These are phyloP conservation scores for Drosophila macrothrix DNA, from an alignment of 2,888 invertebrate species.

Conservation along the genomic window DNA sequence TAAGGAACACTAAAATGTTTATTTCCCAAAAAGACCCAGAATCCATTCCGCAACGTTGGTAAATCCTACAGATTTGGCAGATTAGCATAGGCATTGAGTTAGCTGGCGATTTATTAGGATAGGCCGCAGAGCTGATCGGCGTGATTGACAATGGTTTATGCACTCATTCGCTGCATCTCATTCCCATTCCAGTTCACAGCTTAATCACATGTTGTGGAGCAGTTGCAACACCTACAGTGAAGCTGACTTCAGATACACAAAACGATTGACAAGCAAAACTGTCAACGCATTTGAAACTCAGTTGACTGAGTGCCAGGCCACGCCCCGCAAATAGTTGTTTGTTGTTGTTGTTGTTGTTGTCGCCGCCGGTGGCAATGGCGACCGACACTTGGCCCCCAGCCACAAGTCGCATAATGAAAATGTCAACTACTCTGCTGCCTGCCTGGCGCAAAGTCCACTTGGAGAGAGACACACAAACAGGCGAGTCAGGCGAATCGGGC, in stretches of 20 bases:
- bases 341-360: conserved; percentile 33
- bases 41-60: background rate
- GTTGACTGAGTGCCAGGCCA: conserved; percentile 63
- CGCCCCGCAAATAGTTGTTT: conserved; percentile 37
- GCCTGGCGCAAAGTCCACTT: conserved; percentile 59
- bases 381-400: conserved; percentile 63
- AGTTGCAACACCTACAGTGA: conserved; percentile 58
- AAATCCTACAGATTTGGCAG: background rate
- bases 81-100: background rate
- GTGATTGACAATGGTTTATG: conserved; percentile 41
- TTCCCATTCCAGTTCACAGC: conserved; percentile 55
- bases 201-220: conserved; percentile 57
- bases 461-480: conserved; percentile 11
- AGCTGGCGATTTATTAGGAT: conserved; percentile 7
- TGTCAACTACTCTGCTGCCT: conserved; percentile 59
- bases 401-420: conserved; percentile 72
- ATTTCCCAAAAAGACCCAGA: background rate
- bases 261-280: conserved; percentile 73
- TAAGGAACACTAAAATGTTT: background rate
- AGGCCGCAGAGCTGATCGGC: conserved; percentile 5
- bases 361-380: conserved; percentile 68
- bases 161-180: conserved; percentile 15
- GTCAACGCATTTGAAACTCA: conserved; percentile 74
- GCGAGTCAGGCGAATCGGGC: conserved; percentile 25
- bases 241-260: conserved; percentile 51